Conservation (phyloP, 2,797 vertebrate species). For the Sebastes diploproa region DNA sequence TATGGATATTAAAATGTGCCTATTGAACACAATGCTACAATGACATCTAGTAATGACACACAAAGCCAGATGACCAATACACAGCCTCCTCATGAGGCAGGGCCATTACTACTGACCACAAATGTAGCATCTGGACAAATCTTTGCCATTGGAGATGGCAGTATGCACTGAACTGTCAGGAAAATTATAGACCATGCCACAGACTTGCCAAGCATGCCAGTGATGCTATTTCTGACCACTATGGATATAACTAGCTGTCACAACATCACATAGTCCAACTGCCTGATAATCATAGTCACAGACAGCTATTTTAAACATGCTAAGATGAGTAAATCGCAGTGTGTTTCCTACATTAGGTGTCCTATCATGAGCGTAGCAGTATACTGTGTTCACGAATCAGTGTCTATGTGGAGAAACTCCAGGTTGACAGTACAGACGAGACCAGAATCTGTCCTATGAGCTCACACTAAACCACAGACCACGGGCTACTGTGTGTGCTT, state of each 20-base stretch:
- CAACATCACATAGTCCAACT: conserved; percentile 30
- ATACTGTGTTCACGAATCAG: background rate
- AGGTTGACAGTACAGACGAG: conserved; percentile 13
- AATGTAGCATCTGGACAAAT: background rate
- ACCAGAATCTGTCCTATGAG: conserved; percentile 6
- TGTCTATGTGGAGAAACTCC: conserved; percentile 10
- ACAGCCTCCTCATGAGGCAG: background rate
- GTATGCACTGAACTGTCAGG: conserved; percentile 1
- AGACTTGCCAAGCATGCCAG: conserved; percentile 2
- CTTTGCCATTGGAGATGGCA: conserved; percentile 16
- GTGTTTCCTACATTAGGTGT: conserved; percentile 4
- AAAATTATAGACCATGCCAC: conserved; percentile 17
- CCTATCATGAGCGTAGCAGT: background rate
- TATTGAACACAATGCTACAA: background rate
- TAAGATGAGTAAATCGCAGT: conserved; percentile 3
- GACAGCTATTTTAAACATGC: conserved; percentile 32
- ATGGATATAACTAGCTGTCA: conserved; percentile 17
- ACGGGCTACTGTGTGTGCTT: background rate
- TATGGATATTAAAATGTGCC: background rate
- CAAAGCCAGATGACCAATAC: background rate
- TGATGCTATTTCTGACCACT: conserved; percentile 31
- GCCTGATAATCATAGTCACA: conserved; percentile 12
- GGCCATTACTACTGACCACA: conserved; percentile 10
- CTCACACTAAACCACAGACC: conserved; percentile 14
- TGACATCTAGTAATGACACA: background rate